Evolutionary conservation across 1,140 invertebrate genomes (phyloP).

Genomic region (Himalopsyche phryganea): DNA sequence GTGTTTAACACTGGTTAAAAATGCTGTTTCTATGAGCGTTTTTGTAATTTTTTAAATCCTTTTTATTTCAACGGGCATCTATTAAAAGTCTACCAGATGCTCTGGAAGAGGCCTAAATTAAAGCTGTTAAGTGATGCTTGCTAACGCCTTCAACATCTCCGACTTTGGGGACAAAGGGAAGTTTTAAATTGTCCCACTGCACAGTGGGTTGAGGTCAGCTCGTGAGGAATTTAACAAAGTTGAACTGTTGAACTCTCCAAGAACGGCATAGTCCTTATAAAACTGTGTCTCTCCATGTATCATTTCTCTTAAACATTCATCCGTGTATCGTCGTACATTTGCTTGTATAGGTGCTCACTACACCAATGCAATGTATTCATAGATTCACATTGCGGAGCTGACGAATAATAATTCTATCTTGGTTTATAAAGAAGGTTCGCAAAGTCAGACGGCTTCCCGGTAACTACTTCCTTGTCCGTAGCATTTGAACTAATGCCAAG

Average conservation of each 20-base stretch:
- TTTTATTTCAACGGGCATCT: no score
- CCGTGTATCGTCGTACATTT: not conserved
- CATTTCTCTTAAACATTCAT: conserved; percentile 1
- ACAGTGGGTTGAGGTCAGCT: conserved; percentile 5
- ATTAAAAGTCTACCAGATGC: no score
- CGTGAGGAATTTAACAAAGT: conserved; percentile 5
- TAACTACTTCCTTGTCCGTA: conserved; percentile 21
- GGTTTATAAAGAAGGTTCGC: not conserved
- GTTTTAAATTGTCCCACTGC: not conserved
- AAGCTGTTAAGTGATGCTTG: no score
- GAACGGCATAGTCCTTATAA: conserved; percentile 14
- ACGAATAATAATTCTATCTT: not conserved
- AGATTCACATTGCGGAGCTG: conserved; percentile 1
- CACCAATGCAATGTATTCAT: no score
- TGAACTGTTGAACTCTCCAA: conserved; percentile 13
- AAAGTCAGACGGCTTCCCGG: not conserved
- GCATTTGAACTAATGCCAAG: conserved; percentile 3
- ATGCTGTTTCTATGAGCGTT: no score
- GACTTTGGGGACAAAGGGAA: conserved; percentile 9
- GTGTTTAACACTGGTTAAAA: no score
- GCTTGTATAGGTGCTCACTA: no score
- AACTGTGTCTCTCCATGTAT: not conserved
- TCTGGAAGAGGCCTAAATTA: no score
- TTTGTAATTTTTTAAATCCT: no score
- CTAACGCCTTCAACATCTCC: not conserved